Percentiles rank a stretch among this genome's conserved stretches.
Conservation (phyloP, 2,797 vertebrate genomes). For the Manis pentadactyla region DNA sequence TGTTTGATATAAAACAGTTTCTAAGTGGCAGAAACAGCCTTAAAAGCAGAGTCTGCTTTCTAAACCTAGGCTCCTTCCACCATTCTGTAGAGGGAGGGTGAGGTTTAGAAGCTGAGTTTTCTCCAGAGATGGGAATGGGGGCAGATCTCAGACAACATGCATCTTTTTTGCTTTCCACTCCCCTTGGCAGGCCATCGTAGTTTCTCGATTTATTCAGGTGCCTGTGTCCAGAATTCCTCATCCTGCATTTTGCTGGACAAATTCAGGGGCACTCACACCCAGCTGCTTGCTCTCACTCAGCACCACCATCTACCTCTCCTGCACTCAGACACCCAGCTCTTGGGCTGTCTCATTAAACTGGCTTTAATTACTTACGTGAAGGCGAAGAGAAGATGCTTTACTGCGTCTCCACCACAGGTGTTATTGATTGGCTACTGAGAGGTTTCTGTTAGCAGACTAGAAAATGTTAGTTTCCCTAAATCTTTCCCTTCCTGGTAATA, state of each 20-base stretch:
- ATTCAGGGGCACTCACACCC: not conserved
- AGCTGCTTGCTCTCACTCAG: not conserved
- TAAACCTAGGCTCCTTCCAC: not conserved
- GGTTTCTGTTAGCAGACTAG: slow-evolving; percentile 65
- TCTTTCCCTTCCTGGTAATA: slow-evolving; percentile 75
- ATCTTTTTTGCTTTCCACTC: not conserved
- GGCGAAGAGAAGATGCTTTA: not conserved
- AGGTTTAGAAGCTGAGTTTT: not conserved
- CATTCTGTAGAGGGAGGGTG: not conserved
- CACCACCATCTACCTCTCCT: not conserved
- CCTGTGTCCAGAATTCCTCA: not conserved
- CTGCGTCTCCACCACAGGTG: not conserved
- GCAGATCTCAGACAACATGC: not conserved
- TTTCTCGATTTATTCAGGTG: not conserved
- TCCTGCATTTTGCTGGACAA: not conserved
- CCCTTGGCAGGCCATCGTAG: not conserved
- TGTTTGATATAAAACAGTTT: not conserved
- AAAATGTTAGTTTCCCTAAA: slow-evolving; percentile 78
- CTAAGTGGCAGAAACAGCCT: not conserved
- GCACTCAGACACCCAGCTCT: slow-evolving; percentile 43
- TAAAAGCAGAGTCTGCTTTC: not conserved
- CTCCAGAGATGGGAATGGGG: not conserved
- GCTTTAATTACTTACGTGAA: slow-evolving; percentile 77
- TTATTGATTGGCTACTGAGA: slow-evolving; percentile 77
- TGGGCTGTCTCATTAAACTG: slow-evolving; percentile 73